These are phyloP conservation scores for Spilarctia lutea DNA, from an alignment of 2,888 invertebrate species.

Conservation along the genomic window DNA sequence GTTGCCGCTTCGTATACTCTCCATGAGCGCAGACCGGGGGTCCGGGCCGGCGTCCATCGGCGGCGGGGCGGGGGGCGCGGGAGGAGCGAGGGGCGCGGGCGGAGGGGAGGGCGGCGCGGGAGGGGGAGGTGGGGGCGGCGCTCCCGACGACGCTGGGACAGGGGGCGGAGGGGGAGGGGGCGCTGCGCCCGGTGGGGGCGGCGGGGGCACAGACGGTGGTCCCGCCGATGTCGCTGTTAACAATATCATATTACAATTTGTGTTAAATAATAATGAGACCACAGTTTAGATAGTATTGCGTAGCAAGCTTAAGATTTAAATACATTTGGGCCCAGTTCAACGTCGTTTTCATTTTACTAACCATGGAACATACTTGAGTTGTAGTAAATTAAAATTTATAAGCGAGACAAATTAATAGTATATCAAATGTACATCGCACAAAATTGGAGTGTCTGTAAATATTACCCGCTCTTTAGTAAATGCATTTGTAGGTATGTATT, in stretches of 20 bases:
- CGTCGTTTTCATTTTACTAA: no score
- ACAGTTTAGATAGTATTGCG: no score
- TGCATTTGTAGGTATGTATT: no score
- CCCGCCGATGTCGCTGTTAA: conserved; percentile 31
- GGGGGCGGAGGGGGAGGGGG: conserved; percentile 55
- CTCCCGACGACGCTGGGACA: conserved; percentile 56
- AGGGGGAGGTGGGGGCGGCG: conserved; percentile 69
- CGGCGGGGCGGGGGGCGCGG: conserved; percentile 71
- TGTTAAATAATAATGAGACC: neutral
- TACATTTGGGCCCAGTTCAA: no score
- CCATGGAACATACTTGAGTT: no score
- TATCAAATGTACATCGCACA: no score
- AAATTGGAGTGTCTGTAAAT: no score
- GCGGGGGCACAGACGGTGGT: conserved; percentile 37
- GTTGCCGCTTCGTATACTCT: conserved; percentile 93
- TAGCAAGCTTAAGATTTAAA: no score
- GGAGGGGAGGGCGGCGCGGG: conserved; percentile 66
- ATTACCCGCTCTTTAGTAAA: no score
- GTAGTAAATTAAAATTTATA: no score
- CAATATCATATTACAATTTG: no score
- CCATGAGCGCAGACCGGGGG: conserved; percentile 91
- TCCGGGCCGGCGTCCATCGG: conserved; percentile 72
- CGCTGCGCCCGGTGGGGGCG: conserved; percentile 61
- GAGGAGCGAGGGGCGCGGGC: conserved; percentile 68
- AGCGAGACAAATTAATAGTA: no score